Conservation (phyloP, 2,888 invertebrate species). For the Drosophila rellima region DNA sequence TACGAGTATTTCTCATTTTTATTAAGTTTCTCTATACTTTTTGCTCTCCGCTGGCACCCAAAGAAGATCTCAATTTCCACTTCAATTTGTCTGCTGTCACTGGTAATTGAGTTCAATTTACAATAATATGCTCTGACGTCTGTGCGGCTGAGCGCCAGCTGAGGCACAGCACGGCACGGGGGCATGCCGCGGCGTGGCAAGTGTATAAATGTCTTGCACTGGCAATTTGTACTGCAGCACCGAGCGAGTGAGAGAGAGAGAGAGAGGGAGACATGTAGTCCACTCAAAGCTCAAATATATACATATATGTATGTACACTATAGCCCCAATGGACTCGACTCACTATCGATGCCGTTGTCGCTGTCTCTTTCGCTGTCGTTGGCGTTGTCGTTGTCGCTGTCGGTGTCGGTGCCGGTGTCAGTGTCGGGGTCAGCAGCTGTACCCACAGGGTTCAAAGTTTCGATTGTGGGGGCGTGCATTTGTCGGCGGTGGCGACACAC, state of each 20-base stretch:
- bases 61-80: slow-evolving; percentile 85
- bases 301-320: slow-evolving; percentile 1
- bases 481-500: slow-evolving; percentile 21
- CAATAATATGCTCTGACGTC: slow-evolving; percentile 81
- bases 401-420: slow-evolving; percentile 1
- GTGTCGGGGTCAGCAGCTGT: slow-evolving; percentile 60
- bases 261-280: background rate
- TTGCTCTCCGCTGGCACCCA: slow-evolving; percentile 48
- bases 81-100: slow-evolving; percentile 85
- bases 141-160: slow-evolving; percentile 74
- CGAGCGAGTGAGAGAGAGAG: slow-evolving; percentile 19
- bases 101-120: slow-evolving; percentile 85
- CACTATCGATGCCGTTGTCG: slow-evolving; percentile 7
- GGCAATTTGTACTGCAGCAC: slow-evolving; percentile 70
- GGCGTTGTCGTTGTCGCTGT: slow-evolving; percentile 4
- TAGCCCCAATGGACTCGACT: slow-evolving; percentile 14
- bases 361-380: slow-evolving; percentile 13
- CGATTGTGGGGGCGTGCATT: slow-evolving; percentile 64
- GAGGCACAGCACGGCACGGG: slow-evolving; percentile 31
- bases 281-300: slow-evolving; percentile 5
- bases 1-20: slow-evolving; percentile 69
- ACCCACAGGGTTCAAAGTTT: slow-evolving; percentile 60
- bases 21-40: slow-evolving; percentile 48
- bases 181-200: slow-evolving; percentile 40
- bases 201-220: slow-evolving; percentile 73